Evolutionary conservation across 2,113 vertebrate species (phyloP).

Genomic region (Vulpes lagopus): DNA sequence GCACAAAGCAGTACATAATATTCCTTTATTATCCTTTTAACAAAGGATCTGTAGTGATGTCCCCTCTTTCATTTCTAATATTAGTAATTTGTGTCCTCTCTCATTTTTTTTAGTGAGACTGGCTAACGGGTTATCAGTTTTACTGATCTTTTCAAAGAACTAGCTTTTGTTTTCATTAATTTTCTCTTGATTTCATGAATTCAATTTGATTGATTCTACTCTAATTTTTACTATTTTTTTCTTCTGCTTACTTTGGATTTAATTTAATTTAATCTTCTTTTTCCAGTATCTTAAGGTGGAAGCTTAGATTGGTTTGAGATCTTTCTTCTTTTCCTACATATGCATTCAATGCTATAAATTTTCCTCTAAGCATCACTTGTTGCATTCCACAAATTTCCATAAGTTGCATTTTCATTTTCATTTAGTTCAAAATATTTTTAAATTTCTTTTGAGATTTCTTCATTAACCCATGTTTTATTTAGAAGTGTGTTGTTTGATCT

Average conservation of each 20-base stretch:
- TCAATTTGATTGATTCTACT: neutral
- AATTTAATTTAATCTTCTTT: neutral
- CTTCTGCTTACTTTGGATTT: neutral
- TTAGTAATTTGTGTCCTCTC: neutral
- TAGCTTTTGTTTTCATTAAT: neutral
- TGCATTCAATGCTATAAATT: neutral
- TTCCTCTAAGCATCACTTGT: neutral
- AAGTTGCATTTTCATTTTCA: neutral
- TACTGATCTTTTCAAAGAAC: neutral
- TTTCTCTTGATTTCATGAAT: neutral
- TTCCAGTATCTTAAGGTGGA: neutral
- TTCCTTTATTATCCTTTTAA: neutral
- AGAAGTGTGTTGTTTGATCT: neutral
- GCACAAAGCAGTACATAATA: neutral
- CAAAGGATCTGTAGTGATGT: neutral
- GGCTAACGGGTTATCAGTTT: neutral
- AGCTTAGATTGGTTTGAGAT: neutral
- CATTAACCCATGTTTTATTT: neutral
- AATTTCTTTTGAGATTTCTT: neutral
- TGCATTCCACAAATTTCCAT: neutral
- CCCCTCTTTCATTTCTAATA: neutral
- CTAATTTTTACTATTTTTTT: neutral
- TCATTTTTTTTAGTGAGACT: neutral
- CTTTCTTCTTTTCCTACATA: neutral
- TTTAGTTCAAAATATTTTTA: neutral